phyloP scores from a whole-genome alignment of 2,113 vertebrate genomes.

The Tursiops truncatus region DNA sequence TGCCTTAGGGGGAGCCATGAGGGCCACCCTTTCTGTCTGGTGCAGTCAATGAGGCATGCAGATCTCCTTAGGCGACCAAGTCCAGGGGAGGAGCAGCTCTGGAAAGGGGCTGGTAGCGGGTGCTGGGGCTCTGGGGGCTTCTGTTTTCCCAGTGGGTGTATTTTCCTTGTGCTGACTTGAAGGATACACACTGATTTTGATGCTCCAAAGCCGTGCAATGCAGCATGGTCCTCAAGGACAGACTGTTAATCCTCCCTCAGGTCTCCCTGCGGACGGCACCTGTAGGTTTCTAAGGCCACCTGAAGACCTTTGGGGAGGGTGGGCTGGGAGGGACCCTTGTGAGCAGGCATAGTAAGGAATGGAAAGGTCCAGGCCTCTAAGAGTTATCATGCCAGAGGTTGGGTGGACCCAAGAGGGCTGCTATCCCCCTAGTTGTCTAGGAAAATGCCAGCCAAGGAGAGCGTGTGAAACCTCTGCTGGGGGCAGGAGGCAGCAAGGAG shows the following conservation, averaged over 20 bases:
- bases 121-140: not conserved
- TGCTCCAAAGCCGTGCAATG: accelerated
- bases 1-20: not conserved
- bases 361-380: not conserved
- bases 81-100: not conserved
- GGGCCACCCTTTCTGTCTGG: not conserved
- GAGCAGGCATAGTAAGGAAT: not conserved
- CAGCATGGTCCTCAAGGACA: not conserved
- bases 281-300: not conserved
- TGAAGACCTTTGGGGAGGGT: not conserved
- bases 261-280: not conserved
- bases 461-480: not conserved
- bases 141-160: accelerated
- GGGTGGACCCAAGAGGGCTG: not conserved
- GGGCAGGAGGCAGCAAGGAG: not conserved
- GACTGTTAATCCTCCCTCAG: accelerated
- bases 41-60: not conserved
- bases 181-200: not conserved
- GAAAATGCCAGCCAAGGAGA: not conserved
- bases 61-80: not conserved
- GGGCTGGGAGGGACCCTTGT: not conserved
- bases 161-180: not conserved
- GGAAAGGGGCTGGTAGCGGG: not conserved
- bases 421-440: not conserved
- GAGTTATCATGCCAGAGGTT: too few relatives aligned